Percentiles rank a stretch among this genome's conserved stretches.
Evolutionary conservation across 2,113 vertebrate species (phyloP).

Genomic region (Myxocyprinus asiaticus): DNA sequence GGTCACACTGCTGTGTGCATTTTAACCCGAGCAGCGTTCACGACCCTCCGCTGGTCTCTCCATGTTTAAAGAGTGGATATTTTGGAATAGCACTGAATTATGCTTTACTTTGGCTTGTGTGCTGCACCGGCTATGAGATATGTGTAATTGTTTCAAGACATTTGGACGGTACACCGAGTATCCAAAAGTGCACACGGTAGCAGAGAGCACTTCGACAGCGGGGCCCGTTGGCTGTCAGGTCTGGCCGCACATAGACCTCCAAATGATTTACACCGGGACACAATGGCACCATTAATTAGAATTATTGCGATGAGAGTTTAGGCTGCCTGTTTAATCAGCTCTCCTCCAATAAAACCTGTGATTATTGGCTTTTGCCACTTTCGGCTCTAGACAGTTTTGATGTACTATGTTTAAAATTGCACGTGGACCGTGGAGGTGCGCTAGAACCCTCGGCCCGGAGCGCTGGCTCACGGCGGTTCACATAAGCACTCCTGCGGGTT

Average conservation of each 20-base stretch:
- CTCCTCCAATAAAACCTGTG: conserved; percentile 9
- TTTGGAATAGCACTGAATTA: conserved; percentile 43
- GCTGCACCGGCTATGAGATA: conserved; percentile 40
- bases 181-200: conserved; percentile 41
- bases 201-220: conserved; percentile 24
- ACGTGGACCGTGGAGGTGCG: background rate
- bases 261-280: conserved; percentile 19
- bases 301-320: conserved; percentile 23
- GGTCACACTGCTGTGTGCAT: conserved; percentile 1
- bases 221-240: conserved; percentile 45
- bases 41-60: conserved; percentile 6
- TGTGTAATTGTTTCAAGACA: conserved; percentile 60
- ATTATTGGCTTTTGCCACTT: conserved; percentile 27
- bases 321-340: conserved; percentile 5
- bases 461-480: conserved; percentile 32
- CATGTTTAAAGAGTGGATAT: conserved; percentile 31
- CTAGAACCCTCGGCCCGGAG: conserved; percentile 22
- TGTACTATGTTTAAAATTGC: conserved; percentile 26
- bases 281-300: conserved; percentile 31
- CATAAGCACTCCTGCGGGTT: conserved; percentile 48
- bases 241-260: conserved; percentile 15
- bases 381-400: conserved; percentile 12
- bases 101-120: conserved; percentile 53
- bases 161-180: conserved; percentile 39
- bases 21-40: too few species aligned